Conservation (phyloP, 2,888 invertebrate species). For the Cosmorhoe ocellata region DNA sequence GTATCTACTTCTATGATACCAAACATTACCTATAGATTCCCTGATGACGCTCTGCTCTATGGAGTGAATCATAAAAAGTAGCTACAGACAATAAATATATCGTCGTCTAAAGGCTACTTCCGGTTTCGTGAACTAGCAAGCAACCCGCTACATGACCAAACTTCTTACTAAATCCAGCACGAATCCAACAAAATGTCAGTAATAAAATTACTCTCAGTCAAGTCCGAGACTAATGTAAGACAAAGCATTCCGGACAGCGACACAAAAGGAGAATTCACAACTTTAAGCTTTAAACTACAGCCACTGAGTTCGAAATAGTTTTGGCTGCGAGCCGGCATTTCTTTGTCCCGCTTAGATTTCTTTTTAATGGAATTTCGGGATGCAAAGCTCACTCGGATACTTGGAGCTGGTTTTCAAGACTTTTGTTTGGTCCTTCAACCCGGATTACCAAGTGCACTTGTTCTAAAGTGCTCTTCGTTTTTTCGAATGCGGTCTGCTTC, state of each 20-base stretch:
- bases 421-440: slow-evolving; percentile 32
- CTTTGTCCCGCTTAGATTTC: slow-evolving; percentile 11
- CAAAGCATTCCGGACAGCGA: slow-evolving; percentile 10
- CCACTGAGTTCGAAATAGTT: slow-evolving; percentile 14
- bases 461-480: slow-evolving; percentile 28
- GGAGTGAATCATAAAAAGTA: too few species aligned
- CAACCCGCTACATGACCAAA: neutral
- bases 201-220: slow-evolving; percentile 17
- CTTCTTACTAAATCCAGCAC: slow-evolving; percentile 1
- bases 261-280: neutral
- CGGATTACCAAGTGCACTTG: slow-evolving; percentile 29
- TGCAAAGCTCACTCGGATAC: slow-evolving; percentile 22
- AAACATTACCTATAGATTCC: too few species aligned
- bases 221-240: slow-evolving; percentile 17
- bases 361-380: slow-evolving; percentile 20
- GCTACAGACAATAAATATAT: too few species aligned
- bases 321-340: neutral
- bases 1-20: too few species aligned
- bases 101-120: too few species aligned
- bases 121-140: neutral
- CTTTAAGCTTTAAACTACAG: slow-evolving; percentile 8
- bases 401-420: slow-evolving; percentile 24
- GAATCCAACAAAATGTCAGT: slow-evolving; percentile 9
- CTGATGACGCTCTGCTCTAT: too few species aligned
- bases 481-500: slow-evolving; percentile 13